Percentiles rank a stretch among this genome's conserved stretches.
phyloP scores from a whole-genome alignment of 2,113 vertebrate genomes.

The Leptocoma aspasia region DNA sequence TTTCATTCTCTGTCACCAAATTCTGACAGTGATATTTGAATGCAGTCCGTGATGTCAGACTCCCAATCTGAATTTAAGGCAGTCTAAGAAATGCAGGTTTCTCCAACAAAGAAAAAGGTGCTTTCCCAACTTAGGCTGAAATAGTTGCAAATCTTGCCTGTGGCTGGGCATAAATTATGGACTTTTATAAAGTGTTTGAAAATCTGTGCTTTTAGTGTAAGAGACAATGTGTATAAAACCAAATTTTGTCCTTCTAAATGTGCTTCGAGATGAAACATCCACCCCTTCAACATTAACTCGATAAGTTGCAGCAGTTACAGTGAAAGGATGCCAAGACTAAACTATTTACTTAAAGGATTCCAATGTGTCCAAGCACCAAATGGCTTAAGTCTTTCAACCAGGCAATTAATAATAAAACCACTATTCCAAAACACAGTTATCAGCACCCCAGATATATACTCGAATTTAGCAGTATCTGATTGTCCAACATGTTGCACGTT shows the following conservation, averaged over 20 bases:
- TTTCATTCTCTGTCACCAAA: not conserved
- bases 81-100: not conserved
- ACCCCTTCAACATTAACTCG: slow-evolving; percentile 33
- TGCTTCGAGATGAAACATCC: slow-evolving; percentile 12
- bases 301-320: slow-evolving; percentile 50
- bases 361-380: slow-evolving; percentile 65
- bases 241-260: slow-evolving; percentile 43
- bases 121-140: not conserved
- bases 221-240: slow-evolving; percentile 10
- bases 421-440: slow-evolving; percentile 55
- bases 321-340: slow-evolving; percentile 57
- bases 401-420: slow-evolving; percentile 69
- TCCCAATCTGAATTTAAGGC: not conserved
- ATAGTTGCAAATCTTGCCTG: not conserved
- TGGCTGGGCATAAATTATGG: slow-evolving; percentile 14
- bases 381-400: slow-evolving; percentile 70
- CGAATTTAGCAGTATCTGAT: slow-evolving; percentile 15
- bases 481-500: slow-evolving; percentile 1
- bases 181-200: slow-evolving; percentile 33
- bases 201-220: slow-evolving; percentile 48
- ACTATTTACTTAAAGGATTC: slow-evolving; percentile 69
- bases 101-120: not conserved
- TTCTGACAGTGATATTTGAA: not conserved
- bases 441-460: slow-evolving; percentile 11
- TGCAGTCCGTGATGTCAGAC: not conserved